These are phyloP conservation scores for Dendroctonus valens DNA, from an alignment of 1,140 invertebrate species.

Conservation along the genomic window DNA sequence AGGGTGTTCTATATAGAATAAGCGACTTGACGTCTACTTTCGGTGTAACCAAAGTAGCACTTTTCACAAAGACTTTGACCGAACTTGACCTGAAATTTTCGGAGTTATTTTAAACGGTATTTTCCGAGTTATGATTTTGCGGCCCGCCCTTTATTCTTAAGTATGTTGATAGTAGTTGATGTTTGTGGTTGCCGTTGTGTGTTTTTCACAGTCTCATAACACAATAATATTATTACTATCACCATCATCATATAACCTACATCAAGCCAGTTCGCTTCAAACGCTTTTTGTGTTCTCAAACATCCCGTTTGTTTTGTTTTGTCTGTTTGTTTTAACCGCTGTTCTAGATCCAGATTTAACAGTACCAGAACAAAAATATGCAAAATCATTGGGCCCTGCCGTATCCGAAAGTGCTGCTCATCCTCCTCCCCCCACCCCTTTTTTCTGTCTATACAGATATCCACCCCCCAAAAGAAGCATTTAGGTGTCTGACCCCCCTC, in stretches of 20 bases:
- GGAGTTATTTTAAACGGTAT: too few species aligned
- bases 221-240: constrained; percentile 26
- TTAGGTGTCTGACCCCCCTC: constrained; percentile 5
- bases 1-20: too few species aligned
- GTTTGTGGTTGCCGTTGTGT: neutral
- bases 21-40: too few species aligned
- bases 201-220: constrained; percentile 11
- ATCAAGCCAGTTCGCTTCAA: constrained; percentile 6
- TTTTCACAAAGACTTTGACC: too few species aligned
- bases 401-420: neutral
- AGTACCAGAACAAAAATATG: neutral
- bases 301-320: constrained; percentile 8
- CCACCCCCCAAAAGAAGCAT: neutral
- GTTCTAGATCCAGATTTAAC: neutral
- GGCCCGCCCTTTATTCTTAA: too few species aligned
- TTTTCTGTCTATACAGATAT: neutral
- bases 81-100: too few species aligned
- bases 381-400: neutral
- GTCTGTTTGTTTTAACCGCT: constrained; percentile 4
- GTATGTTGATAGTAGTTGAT: neutral
- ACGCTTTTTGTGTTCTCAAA: constrained; percentile 15
- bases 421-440: neutral
- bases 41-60: too few species aligned
- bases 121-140: too few species aligned
- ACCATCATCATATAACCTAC: constrained; percentile 15